Evolutionary conservation across 2,113 vertebrate genomes (phyloP).

Genomic region (Canis aureus): DNA sequence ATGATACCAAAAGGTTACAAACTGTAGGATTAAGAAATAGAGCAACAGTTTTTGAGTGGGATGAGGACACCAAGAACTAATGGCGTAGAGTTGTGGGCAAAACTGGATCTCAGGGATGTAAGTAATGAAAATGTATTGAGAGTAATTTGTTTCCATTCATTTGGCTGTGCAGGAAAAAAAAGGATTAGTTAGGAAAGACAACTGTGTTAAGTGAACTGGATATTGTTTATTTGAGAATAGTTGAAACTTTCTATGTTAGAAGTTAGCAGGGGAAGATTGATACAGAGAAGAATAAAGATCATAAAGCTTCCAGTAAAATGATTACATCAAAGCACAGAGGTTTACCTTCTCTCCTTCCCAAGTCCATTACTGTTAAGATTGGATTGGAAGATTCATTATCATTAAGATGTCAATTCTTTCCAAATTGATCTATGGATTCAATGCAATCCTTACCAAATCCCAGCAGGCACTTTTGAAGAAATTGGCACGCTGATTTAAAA

Average conservation of each 20-base stretch:
- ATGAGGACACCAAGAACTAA: not conserved
- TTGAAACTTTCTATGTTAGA: constrained; percentile 6
- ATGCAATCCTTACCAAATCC: not conserved
- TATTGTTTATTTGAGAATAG: not conserved
- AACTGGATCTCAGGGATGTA: not conserved
- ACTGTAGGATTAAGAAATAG: not conserved
- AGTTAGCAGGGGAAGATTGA: not conserved
- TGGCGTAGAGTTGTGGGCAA: not conserved
- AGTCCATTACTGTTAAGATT: not conserved
- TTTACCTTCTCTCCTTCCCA: not conserved
- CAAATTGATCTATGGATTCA: not conserved
- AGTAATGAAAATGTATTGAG: not conserved
- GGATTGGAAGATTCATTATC: not conserved
- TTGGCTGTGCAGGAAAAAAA: not conserved
- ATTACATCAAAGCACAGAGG: not conserved
- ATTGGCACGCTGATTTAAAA: constrained; percentile 16
- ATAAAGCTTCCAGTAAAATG: not conserved
- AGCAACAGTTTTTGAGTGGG: not conserved
- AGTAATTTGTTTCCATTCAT: not conserved
- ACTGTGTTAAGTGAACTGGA: not conserved
- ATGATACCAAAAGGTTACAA: not conserved
- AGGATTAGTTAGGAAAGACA: not conserved
- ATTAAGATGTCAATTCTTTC: not conserved
- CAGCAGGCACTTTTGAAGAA: not conserved
- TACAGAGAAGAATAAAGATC: not conserved